Base-by-base conservation (phyloP, 2,113 vertebrate species). In the Chroicocephalus ridibundus region DNA sequence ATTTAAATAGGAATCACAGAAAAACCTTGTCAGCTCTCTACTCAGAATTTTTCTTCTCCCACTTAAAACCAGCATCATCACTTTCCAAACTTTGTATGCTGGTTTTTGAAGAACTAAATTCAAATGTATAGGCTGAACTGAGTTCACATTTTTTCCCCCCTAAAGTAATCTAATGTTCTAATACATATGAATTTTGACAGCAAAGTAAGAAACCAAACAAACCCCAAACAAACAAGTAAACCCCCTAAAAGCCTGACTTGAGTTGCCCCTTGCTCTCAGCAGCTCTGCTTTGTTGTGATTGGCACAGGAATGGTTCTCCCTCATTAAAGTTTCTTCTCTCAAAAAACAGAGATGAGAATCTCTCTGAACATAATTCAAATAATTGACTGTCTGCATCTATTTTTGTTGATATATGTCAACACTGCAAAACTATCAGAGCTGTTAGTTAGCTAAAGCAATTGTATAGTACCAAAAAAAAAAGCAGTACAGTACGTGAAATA, bases 311-410 rank as follows among this genome's bases (percentile, higher is more conserved):
- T 65, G 65, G 17, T 34, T 94, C 79, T 69, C 4, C 32, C n/a
- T 89, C 79, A 66, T 61, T 82, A 68, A 42, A 93, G 15, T 38
- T 95, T 34, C 36, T 82, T 93, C 14, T 44, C 86, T 91, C 17
- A 22, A 61, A 38, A 72, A 87, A 36, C 38, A 93, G 93, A 91
- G 32, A 93, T 49, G 44, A 78, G 80, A 96, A 76, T 47, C 31
- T n/a, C 27, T 83, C 62, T 79, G 64, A 80, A 38, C 25, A 55
- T 64, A 62, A 71, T 91, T 61, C 70, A 93, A 86, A 89, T 96
- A 94, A 97, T 96, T 93, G 96, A 88, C 61, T 93, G 40, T n/a
- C 90, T 79, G 49, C 76, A 46, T 76, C 76, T 93, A 52, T 93
- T 94, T 96, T 88, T 81, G 82, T 88, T 96, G 62, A 55, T 92